phyloP scores from a whole-genome alignment of 2,888 invertebrate genomes.

The Sarcophaga rosellei region DNA sequence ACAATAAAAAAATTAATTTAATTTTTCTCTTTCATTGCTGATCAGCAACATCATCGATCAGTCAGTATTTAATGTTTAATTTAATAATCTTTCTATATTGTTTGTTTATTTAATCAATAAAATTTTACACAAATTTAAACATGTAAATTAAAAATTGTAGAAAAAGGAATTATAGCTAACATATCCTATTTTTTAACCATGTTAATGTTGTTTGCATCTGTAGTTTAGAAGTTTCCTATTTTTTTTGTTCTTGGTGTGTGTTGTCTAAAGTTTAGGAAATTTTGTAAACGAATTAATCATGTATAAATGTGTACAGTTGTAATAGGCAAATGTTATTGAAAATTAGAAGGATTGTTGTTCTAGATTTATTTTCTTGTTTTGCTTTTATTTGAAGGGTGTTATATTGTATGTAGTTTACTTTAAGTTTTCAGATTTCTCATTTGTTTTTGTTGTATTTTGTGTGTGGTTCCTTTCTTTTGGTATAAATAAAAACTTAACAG shows the following conservation, averaged over 20 bases:
- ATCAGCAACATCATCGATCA: not conserved
- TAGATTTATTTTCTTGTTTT: not conserved
- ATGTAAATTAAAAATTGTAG: slow-evolving; percentile 16
- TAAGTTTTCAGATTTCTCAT: slow-evolving; percentile 5
- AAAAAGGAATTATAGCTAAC: not conserved
- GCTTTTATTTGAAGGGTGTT: not conserved
- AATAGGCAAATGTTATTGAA: no score
- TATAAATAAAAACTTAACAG: slow-evolving; percentile 68
- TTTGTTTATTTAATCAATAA: slow-evolving; percentile 2
- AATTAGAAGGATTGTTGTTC: not conserved
- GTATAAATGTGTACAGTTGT: no score
- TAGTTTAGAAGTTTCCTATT: no score
- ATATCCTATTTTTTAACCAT: no score
- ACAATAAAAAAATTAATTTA: slow-evolving; percentile 27
- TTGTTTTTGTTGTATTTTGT: not conserved
- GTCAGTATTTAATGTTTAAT: not conserved
- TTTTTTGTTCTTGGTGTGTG: no score
- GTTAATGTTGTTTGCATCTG: no score
- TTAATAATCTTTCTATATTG: slow-evolving; percentile 13
- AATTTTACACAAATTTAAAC: slow-evolving; percentile 34
- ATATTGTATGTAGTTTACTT: not conserved
- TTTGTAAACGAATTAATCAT: no score
- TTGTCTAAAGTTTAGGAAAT: no score
- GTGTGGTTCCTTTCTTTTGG: slow-evolving; percentile 23
- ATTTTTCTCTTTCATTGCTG: no score